Evolutionary conservation across 2,797 vertebrate genomes (phyloP), one percentile per base, ranked within the genome.

Genomic region (Moxostoma hubbsi): DNA sequence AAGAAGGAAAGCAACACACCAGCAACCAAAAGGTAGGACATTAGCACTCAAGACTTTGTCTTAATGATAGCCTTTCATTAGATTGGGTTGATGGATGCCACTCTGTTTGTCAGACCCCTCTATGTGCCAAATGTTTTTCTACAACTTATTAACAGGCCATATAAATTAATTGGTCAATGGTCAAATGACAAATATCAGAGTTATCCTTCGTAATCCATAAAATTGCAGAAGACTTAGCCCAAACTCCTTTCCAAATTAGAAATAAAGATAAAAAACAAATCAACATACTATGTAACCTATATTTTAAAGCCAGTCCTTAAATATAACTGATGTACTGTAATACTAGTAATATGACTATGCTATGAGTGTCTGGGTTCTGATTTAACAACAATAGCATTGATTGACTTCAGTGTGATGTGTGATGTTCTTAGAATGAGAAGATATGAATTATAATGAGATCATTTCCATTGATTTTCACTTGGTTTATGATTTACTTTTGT

Each of bases 11-110:
- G 86, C 65, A 78, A 91, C 81, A 54, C 90, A 13, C 85, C 94
- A 69, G 89, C 93, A 89, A 92, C 89, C 90, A 98, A 96, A 93
- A 97, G 96, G 98, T 98, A 91, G 79, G 87, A 58, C 5, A 5
- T 11, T 10, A 24, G 45, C 7, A 5, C 50, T 7, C 5, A 18
- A 46, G 2, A 4, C 54, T 58, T 18, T 12, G 9, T 9, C 10
- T 49, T 49, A 9, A 73, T 7, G 24, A 51, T 51, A 6, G 13
- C 36, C 24, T 12, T 11, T 36, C 2, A 36, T 11, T 36, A 12
- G 6, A 6, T 24, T 24, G 24, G 36, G 6, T 61, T 24, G 16
- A 61, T 9, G 53, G 12, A 54, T 12, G 12, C 11, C 13, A 54
- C 5, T 54, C 5, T 54, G 53, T 54, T 13, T 13, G 53, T 54